A percentile compares a stretch with the other conserved stretches of the same genome.
Conservation (phyloP, 2,888 invertebrate species). For the Chloromyia formosa region DNA sequence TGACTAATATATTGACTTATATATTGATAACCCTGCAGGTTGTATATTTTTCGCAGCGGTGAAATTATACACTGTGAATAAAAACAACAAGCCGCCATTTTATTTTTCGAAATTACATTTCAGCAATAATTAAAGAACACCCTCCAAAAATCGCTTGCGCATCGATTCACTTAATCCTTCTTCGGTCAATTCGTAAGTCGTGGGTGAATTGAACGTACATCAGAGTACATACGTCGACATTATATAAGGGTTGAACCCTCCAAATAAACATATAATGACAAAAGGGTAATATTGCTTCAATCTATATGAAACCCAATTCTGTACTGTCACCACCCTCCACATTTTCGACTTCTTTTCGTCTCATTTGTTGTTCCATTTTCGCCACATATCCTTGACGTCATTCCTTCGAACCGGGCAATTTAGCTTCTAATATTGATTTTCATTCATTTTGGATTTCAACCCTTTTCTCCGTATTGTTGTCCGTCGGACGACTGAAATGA, state of each 20-base stretch:
- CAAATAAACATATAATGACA: slow-evolving; percentile 35
- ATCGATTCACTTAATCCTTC: slow-evolving; percentile 30
- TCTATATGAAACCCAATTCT: slow-evolving; percentile 8
- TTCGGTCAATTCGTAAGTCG: too few species aligned
- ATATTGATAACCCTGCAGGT: too few species aligned
- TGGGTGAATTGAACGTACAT: not conserved
- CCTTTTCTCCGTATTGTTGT: not conserved
- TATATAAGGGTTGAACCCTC: slow-evolving; percentile 48
- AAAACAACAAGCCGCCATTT: slow-evolving; percentile 18
- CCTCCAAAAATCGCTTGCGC: not conserved
- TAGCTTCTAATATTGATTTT: slow-evolving; percentile 13
- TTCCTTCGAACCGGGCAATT: not conserved
- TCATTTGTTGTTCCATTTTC: too few species aligned
- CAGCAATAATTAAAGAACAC: too few species aligned
- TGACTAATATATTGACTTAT: too few species aligned
- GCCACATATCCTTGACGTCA: slow-evolving; percentile 13
- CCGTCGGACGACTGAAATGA: too few species aligned
- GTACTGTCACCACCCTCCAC: not conserved
- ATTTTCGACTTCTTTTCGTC: not conserved
- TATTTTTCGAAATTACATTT: not conserved
- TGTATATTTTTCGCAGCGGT: too few species aligned
- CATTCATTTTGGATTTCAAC: slow-evolving; percentile 9
- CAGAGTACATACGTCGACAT: not conserved
- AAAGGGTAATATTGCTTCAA: slow-evolving; percentile 46
- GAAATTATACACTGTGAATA: too few species aligned